phyloP scores from a whole-genome alignment of 2,113 vertebrate species.

The Nycticebus coucang region DNA sequence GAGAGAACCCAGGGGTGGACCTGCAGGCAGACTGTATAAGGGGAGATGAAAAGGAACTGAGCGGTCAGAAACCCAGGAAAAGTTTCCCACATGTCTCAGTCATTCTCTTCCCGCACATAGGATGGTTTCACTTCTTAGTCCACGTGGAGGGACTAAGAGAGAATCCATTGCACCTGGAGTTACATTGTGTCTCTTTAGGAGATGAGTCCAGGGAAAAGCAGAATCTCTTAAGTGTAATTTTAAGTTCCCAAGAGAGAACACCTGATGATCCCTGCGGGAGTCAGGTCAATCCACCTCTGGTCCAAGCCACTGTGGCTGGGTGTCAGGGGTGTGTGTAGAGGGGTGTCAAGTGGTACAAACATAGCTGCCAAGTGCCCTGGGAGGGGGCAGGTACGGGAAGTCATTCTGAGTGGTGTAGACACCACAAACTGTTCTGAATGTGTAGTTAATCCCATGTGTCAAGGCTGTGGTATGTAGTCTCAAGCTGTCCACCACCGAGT shows the following conservation, averaged over 20 bases:
- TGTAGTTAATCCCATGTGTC: not conserved
- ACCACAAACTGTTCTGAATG: no score
- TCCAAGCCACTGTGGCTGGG: not conserved
- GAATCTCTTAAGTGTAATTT: not conserved
- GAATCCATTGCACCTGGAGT: not conserved
- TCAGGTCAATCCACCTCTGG: not conserved
- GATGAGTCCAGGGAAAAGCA: not conserved
- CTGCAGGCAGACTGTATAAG: not conserved
- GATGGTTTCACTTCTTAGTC: not conserved
- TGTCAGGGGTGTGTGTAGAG: no score
- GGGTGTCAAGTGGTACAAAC: not conserved
- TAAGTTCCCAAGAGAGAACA: not conserved
- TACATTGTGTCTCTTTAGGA: not conserved
- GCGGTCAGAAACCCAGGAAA: not conserved
- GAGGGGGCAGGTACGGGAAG: not conserved
- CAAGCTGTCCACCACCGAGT: not conserved
- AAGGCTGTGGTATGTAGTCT: not conserved
- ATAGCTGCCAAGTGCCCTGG: not conserved
- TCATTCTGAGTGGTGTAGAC: not conserved
- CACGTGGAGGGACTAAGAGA: not conserved
- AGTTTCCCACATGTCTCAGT: accelerated
- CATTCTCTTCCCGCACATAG: not conserved
- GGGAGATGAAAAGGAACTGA: not conserved
- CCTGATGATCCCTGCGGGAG: not conserved
- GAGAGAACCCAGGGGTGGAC: not conserved